phyloP scores from a whole-genome alignment of 2,888 invertebrate genomes.

The Drosophila acutilabella region DNA sequence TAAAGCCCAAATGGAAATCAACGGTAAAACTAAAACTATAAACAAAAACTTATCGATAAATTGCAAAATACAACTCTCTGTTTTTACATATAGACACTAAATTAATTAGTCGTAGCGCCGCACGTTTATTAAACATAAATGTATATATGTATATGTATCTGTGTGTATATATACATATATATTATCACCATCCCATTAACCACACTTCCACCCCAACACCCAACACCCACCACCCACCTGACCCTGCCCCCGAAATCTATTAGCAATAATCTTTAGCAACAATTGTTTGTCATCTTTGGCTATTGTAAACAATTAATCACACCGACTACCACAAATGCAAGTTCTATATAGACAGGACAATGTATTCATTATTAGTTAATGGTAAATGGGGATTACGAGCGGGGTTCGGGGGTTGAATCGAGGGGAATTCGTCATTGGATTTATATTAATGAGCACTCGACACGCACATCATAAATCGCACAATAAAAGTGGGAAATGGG shows the following conservation, averaged over 20 bases:
- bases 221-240: neutral
- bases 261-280: constrained; percentile 52
- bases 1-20: constrained; percentile 84
- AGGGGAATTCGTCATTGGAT: constrained; percentile 68
- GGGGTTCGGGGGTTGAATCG: neutral
- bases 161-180: constrained; percentile 3
- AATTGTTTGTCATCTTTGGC: constrained; percentile 71
- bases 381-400: neutral
- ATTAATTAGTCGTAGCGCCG: constrained; percentile 46
- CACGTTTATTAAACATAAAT: constrained; percentile 27
- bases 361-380: constrained; percentile 64
- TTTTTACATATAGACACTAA: constrained; percentile 42
- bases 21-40: constrained; percentile 81
- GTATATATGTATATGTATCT: constrained; percentile 1
- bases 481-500: constrained; percentile 23
- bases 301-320: constrained; percentile 68
- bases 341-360: constrained; percentile 56
- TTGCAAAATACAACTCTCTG: constrained; percentile 4
- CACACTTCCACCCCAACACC: constrained; percentile 12
- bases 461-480: constrained; percentile 79
- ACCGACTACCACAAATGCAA: constrained; percentile 46
- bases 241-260: constrained; percentile 18
- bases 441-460: constrained; percentile 78
- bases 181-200: constrained; percentile 19
- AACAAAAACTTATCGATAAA: constrained; percentile 31